These are phyloP conservation scores for Adelosebastes latens DNA, from an alignment of 2,797 vertebrate species.

Conservation along the genomic window DNA sequence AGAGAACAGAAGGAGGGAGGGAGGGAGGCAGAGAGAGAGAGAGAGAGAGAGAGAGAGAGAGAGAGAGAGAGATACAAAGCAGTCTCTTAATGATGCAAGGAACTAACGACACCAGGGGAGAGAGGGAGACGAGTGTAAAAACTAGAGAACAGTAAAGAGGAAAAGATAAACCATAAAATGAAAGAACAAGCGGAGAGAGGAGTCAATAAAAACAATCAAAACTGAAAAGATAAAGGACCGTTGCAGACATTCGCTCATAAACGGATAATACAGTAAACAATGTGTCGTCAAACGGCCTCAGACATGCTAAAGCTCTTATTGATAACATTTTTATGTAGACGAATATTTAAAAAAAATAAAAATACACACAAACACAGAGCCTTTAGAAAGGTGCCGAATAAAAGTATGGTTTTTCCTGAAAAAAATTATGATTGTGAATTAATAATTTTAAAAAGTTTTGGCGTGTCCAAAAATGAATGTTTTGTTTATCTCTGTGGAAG, in stretches of 20 bases:
- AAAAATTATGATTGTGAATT: too few species aligned
- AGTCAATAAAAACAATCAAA: slow-evolving; percentile 51
- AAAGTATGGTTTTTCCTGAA: too few species aligned
- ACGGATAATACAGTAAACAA: slow-evolving; percentile 36
- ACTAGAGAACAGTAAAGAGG: slow-evolving; percentile 35
- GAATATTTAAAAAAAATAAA: too few species aligned
- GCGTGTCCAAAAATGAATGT: too few species aligned
- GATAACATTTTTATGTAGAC: too few species aligned
- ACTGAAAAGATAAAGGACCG: slow-evolving; percentile 13
- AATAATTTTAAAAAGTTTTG: too few species aligned
- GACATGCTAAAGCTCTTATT: neutral
- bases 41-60: slow-evolving; percentile 6
- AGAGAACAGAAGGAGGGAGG: slow-evolving; percentile 25
- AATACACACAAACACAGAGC: too few species aligned
- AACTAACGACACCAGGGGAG: slow-evolving; percentile 34
- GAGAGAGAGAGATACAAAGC: slow-evolving; percentile 36
- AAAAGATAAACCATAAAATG: slow-evolving; percentile 41
- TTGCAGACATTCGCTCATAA: slow-evolving; percentile 25
- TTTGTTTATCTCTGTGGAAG: too few species aligned
- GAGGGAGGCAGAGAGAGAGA: slow-evolving; percentile 1
- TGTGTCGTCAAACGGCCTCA: slow-evolving; percentile 21
- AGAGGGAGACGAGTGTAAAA: slow-evolving; percentile 36
- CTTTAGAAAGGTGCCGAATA: too few species aligned
- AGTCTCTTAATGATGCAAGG: slow-evolving; percentile 61
- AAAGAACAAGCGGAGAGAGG: slow-evolving; percentile 9